Conservation (phyloP, 2,113 vertebrate species). For the Sorex fumeus region DNA sequence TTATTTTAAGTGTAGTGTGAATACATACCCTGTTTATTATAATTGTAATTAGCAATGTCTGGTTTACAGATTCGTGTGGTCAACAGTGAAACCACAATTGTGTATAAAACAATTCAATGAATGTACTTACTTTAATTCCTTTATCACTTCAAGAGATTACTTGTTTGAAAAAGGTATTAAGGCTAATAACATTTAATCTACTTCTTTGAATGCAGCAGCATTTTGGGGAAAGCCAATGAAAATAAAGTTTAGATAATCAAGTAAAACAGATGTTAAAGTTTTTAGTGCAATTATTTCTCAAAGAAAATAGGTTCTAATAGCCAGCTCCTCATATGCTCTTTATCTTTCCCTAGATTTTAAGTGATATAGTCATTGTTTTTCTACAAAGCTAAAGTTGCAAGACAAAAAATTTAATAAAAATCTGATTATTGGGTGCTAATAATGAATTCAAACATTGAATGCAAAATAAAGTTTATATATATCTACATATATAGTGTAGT, state of each 20-base stretch:
- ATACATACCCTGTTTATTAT: conserved; percentile 77
- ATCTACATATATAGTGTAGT: background rate
- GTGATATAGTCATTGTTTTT: conserved; percentile 65
- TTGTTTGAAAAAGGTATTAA: conserved; percentile 87
- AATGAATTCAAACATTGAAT: conserved; percentile 50
- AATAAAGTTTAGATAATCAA: conserved; percentile 85
- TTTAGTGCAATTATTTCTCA: conserved; percentile 72
- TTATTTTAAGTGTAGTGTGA: conserved; percentile 78
- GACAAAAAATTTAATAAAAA: conserved; percentile 57
- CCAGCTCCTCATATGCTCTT: background rate
- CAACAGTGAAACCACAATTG: conserved; percentile 82
- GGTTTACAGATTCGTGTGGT: conserved; percentile 80
- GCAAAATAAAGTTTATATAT: background rate
- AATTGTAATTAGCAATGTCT: conserved; percentile 82
- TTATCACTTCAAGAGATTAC: conserved; percentile 86
- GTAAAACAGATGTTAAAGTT: conserved; percentile 81
- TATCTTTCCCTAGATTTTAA: conserved; percentile 63
- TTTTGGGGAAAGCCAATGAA: conserved; percentile 81
- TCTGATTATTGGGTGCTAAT: conserved; percentile 22
- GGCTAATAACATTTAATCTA: conserved; percentile 88
- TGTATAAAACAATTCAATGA: conserved; percentile 85
- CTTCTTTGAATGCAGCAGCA: conserved; percentile 82
- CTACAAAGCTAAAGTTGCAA: conserved; percentile 42
- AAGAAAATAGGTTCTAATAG: conserved; percentile 76
- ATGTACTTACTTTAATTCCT: conserved; percentile 87